Percentiles rank a stretch among this genome's conserved stretches.
phyloP scores from a whole-genome alignment of 2,113 vertebrate species.

The Aspidoscelis tigris region DNA sequence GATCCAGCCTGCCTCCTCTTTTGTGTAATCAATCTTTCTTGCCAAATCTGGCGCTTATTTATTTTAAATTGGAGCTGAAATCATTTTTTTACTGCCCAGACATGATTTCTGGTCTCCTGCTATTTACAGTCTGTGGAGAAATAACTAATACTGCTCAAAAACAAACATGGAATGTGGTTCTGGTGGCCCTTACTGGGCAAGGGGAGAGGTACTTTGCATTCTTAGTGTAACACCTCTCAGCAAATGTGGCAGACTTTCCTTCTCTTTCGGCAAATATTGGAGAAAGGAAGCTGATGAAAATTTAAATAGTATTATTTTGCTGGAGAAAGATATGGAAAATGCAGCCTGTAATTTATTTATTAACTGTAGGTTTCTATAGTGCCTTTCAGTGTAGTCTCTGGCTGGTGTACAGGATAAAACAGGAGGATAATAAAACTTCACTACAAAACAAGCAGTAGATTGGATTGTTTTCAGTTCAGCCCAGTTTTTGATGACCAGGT shows the following conservation, averaged over 20 bases:
- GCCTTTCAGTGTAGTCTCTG: no score
- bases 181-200: neutral
- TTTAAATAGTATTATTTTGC: no score
- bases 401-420: no score
- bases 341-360: no score
- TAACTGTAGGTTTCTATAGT: no score
- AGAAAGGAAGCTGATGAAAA: no score
- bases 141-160: neutral
- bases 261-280: no score
- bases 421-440: no score
- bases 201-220: slow-evolving; percentile 36
- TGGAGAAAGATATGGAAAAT: no score
- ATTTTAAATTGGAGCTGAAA: slow-evolving; percentile 15
- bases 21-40: neutral
- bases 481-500: no score
- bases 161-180: slow-evolving; percentile 45
- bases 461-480: no score
- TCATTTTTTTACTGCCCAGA: slow-evolving; percentile 24
- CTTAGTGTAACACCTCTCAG: neutral
- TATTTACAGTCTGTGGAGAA: neutral
- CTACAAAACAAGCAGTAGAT: no score
- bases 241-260: slow-evolving; percentile 17
- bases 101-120: neutral
- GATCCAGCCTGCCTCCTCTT: neutral
- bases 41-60: neutral